Conservation (phyloP, 2,888 invertebrate genomes). For the Tenthredo scrophulariae region DNA sequence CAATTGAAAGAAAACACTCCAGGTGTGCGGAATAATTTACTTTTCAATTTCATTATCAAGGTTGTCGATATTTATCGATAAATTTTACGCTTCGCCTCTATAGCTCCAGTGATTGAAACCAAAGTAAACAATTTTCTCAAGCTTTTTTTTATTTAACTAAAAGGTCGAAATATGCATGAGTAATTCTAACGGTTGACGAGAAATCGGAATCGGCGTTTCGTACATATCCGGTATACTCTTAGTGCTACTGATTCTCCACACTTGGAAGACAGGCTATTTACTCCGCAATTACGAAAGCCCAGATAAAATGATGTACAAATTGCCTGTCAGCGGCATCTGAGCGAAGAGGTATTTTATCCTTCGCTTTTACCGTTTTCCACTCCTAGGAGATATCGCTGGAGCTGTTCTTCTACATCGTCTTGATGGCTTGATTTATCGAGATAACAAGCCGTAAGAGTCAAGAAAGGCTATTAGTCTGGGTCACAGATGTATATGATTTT, state of each 20-base stretch:
- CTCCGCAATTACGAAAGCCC: constrained; percentile 6
- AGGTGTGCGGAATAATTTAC: background rate
- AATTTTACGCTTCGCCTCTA: background rate
- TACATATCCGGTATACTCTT: background rate
- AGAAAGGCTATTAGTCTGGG: background rate
- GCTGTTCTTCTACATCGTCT: background rate
- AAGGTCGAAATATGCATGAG: background rate
- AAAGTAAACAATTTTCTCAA: background rate
- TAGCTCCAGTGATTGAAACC: background rate
- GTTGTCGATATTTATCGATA: background rate
- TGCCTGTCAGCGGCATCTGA: constrained; percentile 37
- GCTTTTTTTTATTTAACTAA: background rate
- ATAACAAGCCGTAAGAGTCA: background rate
- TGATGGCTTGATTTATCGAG: constrained; percentile 19
- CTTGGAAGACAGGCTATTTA: constrained; percentile 14
- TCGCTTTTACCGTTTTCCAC: constrained; percentile 20
- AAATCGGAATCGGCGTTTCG: background rate
- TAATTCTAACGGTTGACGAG: background rate
- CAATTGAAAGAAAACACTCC: background rate
- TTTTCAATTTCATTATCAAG: background rate
- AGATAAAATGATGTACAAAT: constrained; percentile 21
- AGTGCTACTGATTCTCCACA: background rate
- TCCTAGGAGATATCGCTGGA: background rate
- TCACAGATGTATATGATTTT: background rate
- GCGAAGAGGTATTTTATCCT: background rate